These are phyloP conservation scores for Rhinichthys klamathensis DNA, from an alignment of 2,113 vertebrate genomes.

Conservation along the genomic window DNA sequence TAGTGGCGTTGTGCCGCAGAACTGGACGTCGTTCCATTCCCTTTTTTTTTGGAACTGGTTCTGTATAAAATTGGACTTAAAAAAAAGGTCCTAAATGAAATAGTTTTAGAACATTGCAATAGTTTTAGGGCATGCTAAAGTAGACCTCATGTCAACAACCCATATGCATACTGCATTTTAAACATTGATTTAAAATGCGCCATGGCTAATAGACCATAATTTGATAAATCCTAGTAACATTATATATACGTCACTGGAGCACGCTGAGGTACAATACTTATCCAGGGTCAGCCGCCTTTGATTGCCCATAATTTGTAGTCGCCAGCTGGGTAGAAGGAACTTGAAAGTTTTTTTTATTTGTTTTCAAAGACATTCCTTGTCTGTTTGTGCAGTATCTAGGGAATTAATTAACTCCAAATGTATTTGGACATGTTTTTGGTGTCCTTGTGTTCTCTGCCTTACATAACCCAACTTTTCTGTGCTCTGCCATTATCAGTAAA, in stretches of 20 bases:
- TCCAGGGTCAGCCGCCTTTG: neutral
- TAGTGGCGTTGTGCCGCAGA: neutral
- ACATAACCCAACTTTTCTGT: neutral
- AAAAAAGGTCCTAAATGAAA: neutral
- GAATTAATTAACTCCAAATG: conserved; percentile 34
- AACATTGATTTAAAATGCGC: neutral
- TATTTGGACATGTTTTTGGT: neutral
- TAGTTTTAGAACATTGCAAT: neutral
- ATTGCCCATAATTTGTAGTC: neutral
- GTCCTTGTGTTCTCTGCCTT: neutral
- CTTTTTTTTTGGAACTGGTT: neutral
- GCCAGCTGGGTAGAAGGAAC: conserved; percentile 7
- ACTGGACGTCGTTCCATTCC: neutral
- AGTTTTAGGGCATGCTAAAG: neutral
- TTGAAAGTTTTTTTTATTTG: conserved; percentile 19
- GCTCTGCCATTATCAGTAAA: neutral
- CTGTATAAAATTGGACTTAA: neutral
- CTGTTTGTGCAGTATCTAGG: neutral
- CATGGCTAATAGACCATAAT: conserved; percentile 3
- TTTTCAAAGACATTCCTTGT: conserved; percentile 43
- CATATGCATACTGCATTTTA: neutral
- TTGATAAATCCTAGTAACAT: neutral
- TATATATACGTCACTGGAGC: neutral
- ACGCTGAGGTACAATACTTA: neutral
- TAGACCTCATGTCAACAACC: neutral